Evolutionary conservation across 2,888 invertebrate genomes (phyloP), one percentile per base, ranked within the genome.

Genomic region (Rhorus exstirpatorius): DNA sequence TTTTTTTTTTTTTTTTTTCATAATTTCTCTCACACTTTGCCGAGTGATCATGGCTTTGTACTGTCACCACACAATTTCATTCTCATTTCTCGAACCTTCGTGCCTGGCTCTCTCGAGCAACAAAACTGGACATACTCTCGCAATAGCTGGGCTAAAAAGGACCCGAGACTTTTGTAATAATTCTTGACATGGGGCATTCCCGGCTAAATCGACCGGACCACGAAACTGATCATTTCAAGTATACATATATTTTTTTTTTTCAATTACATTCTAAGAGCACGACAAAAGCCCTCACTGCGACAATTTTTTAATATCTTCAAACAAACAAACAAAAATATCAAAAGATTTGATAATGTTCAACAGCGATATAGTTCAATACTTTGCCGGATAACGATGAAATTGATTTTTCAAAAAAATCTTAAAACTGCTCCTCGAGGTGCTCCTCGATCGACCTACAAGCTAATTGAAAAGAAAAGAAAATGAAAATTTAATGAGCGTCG

Each of bases 61-160:
- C 74, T 75, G 74, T 80, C 79, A 63, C 55, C 44, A 49, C 38
- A 55, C 55, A n/a, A 63, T 63, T 70, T 75, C 68, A 58, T 75
- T 61, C 75, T 80, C 63, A 55, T 35, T 63, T 70, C 68, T 63
- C 63, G 10, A 61, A 53, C 51, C 26, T 58, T 10, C 26, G n/a
- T 26, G 53, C 6, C 31, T 31, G 17, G n/a, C 12, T 51, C 24
- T 41, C 51, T 35, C 41, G 21, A 38, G 65, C 44, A 67, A 38
- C 24, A 14, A 49, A 65, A 31, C 31, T 67, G 55, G 26, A 17
- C 53, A 67, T 44, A 55, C 0, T 55, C 17, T 10, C 31, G 26
- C 10, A 58, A 38, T n/a, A 26, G 17, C 46, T 55, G 63, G 24
- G 17, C n/a, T 35, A 35, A 75, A 68, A 74, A 65, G 14, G 49